Evolutionary conservation across 2,113 vertebrate genomes (phyloP), one percentile per base, ranked within the genome.

Genomic region (Colinus virginianus): DNA sequence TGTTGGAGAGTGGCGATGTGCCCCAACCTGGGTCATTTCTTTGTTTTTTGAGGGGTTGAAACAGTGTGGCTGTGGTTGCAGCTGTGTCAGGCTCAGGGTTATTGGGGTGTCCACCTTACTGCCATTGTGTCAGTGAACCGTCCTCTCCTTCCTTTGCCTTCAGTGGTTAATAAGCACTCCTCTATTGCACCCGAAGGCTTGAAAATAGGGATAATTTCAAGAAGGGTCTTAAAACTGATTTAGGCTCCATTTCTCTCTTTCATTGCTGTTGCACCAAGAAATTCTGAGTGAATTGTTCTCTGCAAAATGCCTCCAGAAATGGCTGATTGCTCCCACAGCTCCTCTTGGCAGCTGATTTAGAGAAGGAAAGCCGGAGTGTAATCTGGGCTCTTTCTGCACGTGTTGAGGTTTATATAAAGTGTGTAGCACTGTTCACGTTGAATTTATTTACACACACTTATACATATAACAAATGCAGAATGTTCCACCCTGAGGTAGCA

Each of bases 181-280:
- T 30, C 7, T 28, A 6, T 46, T 36, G 9, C 14, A 38, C 46
- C 69, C 1, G 2, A 67, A 71, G 9, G 36, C 30, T 20, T 40
- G 28, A 87, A 11, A 64, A 77, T 7, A 59, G 34, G 32, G 19
- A 68, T 26, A 45, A 40, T 49, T 90, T 84, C 61, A 20, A 83
- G 48, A 75, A 68, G 13, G 13, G 7, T 59, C 28, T 76, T 53
- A 43, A 80, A 67, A 76, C 40, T 43, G n/a, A 11, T 23, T 59
- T 45, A 49, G 9, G 32, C 15, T 49, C 40, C 18, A 7, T 21
- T 71, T 84, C 5, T 58, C 7, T 76, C 38, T 28, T 49, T 80
- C 2, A 0, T 42, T 46, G 21, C 66, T 59, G 17, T 48, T 77
- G 17, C 20, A 48, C 38, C 0, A 0, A 86, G 67, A 46, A 56